Percentiles rank a stretch among this genome's conserved stretches.
phyloP scores from a whole-genome alignment of 2,113 vertebrate genomes.

The Otus sunia region DNA sequence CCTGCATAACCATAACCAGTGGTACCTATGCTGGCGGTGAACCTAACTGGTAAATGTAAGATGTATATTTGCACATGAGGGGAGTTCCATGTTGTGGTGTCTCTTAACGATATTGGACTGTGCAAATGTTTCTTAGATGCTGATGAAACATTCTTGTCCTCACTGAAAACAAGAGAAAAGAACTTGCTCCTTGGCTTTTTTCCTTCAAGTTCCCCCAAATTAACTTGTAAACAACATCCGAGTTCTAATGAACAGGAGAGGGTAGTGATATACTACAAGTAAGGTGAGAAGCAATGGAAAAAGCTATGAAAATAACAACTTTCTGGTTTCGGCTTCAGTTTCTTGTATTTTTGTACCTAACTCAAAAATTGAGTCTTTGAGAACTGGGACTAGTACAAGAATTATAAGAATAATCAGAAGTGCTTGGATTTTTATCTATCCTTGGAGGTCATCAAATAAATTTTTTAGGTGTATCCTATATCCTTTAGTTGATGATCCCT shows the following conservation, averaged over 20 bases:
- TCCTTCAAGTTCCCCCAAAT: not conserved
- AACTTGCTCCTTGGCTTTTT: not conserved
- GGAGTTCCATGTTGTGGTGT: no score
- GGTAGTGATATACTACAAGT: not conserved
- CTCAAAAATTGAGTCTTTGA: not conserved
- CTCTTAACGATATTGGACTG: not conserved
- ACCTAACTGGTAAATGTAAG: not conserved
- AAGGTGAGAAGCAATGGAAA: not conserved
- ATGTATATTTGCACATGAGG: not conserved
- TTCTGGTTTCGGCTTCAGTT: not conserved
- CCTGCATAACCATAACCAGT: not conserved
- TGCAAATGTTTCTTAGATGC: not conserved
- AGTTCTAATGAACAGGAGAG: not conserved
- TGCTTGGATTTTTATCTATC: not conserved
- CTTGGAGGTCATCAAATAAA: not conserved
- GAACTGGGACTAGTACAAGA: not conserved
- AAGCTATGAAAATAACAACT: not conserved
- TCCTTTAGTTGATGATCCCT: not conserved
- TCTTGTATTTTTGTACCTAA: not conserved
- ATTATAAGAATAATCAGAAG: not conserved
- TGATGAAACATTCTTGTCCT: not conserved
- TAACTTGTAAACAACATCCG: not conserved
- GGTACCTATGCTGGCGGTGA: not conserved
- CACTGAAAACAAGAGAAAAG: not conserved
- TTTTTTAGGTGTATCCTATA: not conserved